A percentile compares a stretch with the other conserved stretches of the same genome.
These are phyloP conservation scores for Noturus placidus DNA, from an alignment of 2,113 vertebrate genomes.

Conservation along the genomic window DNA sequence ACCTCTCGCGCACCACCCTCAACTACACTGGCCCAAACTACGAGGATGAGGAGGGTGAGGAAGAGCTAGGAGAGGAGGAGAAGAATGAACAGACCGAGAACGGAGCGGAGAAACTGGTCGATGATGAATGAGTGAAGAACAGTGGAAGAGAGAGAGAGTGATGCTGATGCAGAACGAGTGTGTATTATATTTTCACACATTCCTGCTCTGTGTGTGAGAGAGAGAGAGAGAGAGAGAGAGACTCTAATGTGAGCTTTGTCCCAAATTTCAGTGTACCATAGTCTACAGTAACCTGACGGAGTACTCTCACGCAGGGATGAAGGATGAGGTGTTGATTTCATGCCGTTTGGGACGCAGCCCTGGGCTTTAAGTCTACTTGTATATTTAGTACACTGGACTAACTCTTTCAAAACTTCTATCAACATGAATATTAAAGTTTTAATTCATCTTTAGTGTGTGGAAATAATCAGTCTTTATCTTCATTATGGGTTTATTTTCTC, in stretches of 20 bases:
- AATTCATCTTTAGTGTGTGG: background rate
- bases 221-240: too few relatives aligned
- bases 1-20: constrained; percentile 90
- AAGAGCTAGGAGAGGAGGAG: constrained; percentile 53
- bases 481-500: background rate
- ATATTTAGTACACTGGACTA: background rate
- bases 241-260: background rate
- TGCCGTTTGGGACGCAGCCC: background rate
- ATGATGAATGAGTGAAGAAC: constrained; percentile 67
- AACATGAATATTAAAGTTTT: too few relatives aligned
- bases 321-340: background rate
- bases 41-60: constrained; percentile 72
- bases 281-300: background rate
- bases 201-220: background rate
- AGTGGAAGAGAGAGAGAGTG: background rate
- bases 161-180: background rate
- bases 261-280: background rate
- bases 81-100: constrained; percentile 69
- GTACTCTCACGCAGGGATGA: too few relatives aligned
- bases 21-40: constrained; percentile 85
- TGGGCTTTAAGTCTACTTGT: background rate
- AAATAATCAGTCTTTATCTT: background rate
- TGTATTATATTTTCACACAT: background rate
- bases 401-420: background rate
- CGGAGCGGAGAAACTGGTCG: constrained; percentile 83